These are phyloP conservation scores for Sebastes cheni DNA, from an alignment of 2,797 vertebrate genomes.

Conservation along the genomic window DNA sequence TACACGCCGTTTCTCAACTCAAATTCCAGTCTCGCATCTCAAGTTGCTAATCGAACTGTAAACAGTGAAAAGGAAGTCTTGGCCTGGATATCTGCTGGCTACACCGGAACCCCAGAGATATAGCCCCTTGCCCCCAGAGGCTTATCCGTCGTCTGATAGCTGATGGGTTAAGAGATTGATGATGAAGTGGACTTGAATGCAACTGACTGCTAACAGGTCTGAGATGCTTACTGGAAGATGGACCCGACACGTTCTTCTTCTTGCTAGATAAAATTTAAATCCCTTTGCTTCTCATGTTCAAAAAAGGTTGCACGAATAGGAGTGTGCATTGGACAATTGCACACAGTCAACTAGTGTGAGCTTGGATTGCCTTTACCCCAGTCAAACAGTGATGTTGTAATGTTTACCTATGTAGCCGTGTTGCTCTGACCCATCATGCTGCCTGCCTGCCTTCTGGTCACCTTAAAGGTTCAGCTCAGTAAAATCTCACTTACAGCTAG, in stretches of 20 bases:
- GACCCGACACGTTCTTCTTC: neutral
- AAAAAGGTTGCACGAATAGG: neutral
- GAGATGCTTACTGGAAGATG: neutral
- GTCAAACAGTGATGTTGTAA: constrained; percentile 22
- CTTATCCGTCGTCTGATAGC: no score
- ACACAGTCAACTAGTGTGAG: neutral
- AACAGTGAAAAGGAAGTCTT: no score
- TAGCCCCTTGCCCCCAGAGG: no score
- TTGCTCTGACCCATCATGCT: constrained; percentile 8
- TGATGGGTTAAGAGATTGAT: neutral
- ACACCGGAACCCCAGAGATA: no score
- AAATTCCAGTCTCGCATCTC: neutral
- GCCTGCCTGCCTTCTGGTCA: neutral
- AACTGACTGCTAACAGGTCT: neutral
- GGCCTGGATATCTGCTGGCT: no score
- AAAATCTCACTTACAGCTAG: neutral
- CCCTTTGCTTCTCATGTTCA: neutral
- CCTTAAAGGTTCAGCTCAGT: neutral
- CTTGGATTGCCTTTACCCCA: neutral
- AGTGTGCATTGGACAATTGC: neutral
- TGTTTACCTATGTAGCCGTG: constrained; percentile 22
- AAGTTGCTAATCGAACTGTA: no score
- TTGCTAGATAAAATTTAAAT: neutral
- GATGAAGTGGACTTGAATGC: neutral
- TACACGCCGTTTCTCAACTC: neutral